Base-by-base conservation (phyloP, 2,797 vertebrate genomes). In the Sparus aurata region DNA sequence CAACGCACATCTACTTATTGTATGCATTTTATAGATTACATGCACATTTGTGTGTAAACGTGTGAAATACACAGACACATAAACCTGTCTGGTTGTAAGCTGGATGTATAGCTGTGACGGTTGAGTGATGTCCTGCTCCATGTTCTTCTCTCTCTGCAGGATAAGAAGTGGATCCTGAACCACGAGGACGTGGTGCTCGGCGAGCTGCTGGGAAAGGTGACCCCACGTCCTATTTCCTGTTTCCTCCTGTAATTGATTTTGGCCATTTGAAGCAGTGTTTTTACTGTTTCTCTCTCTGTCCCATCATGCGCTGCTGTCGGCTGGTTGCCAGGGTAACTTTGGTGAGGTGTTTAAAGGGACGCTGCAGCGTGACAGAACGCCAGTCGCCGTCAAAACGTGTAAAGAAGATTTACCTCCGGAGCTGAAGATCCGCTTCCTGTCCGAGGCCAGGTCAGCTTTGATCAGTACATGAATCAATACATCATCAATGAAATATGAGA, bases 371-470 rank as follows among this genome's bases (percentile, higher is more conserved):
- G 98, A 99, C 94, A 99, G 98, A 93, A 97, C 94, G 15, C 89
- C 95, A 0, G 97, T 99, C n/a, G 98, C 98, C 25, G 96, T 99
- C 66, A 99, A 99, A 94, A 99, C 98, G 0, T 99, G 98, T 90
- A 99, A 99, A 95, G 98, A 99, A 94, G 97, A 98, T 93, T 96
- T 99, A 90, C 97, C 98, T 84, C 97, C 98, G 88, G 98, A 99
- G 83, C 81, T 99, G 83, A 99, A 99, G 96, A 98, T 98, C 89
- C 97, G 98, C 87, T 99, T 99, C 93, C 95, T 99, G 77, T 98
- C 98, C 63, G 98, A 99, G 93, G 98, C 98, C 89, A 97, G 97
- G 98, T 98, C 53, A 57, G 46, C 23, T 16, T 25, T 30, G 0
- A 6, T 68, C 65, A 38, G 0, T 49, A 20, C 45, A 41, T 15